A percentile compares a stretch with the other conserved stretches of the same genome.
Conservation (phyloP, 37 sponge, comb jelly and placozoan species). For the Petrosia ficiformis region DNA sequence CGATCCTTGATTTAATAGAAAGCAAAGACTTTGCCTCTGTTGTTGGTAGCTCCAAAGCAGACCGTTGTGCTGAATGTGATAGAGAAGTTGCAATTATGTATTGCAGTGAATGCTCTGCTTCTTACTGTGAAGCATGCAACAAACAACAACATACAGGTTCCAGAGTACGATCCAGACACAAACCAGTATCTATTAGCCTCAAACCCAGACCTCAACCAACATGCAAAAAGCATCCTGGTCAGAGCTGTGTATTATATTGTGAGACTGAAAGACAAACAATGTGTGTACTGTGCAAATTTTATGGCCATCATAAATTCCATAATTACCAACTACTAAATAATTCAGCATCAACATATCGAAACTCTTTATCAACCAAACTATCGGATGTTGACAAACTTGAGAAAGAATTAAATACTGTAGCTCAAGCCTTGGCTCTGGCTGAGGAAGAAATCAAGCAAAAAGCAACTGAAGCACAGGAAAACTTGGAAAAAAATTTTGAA, state of each 20-base stretch:
- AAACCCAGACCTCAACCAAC: conserved; percentile 69
- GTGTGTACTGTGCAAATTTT: conserved; percentile 88
- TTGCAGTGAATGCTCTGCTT: conserved; percentile 75
- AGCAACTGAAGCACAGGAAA: conserved; percentile 56
- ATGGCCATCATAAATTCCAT: conserved; percentile 76
- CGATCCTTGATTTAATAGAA: conserved; percentile 58
- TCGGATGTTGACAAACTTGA: conserved; percentile 32
- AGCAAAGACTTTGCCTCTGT: conserved; percentile 42
- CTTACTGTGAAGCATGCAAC: conserved; percentile 66
- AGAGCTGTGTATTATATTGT: conserved; percentile 80
- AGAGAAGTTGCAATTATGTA: conserved; percentile 34
- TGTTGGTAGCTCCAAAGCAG: conserved; percentile 19
- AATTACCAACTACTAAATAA: conserved; percentile 72
- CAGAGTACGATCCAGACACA: conserved; percentile 59
- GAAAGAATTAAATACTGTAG: conserved; percentile 8
- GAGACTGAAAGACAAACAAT: conserved; percentile 79
- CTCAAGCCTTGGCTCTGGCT: conserved; percentile 4
- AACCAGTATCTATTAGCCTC: conserved; percentile 67
- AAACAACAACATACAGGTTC: conserved; percentile 61
- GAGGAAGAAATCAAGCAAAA: conserved; percentile 43
- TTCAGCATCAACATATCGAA: conserved; percentile 47
- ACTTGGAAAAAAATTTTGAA: conserved; percentile 64
- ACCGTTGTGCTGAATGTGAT: conserved; percentile 86
- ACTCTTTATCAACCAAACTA: conserved; percentile 31
- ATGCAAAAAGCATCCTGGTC: conserved; percentile 75